Percentiles rank a stretch among this genome's conserved stretches.
phyloP scores from a whole-genome alignment of 2,797 vertebrate species.

The Pantherophis alleghaniensis region DNA sequence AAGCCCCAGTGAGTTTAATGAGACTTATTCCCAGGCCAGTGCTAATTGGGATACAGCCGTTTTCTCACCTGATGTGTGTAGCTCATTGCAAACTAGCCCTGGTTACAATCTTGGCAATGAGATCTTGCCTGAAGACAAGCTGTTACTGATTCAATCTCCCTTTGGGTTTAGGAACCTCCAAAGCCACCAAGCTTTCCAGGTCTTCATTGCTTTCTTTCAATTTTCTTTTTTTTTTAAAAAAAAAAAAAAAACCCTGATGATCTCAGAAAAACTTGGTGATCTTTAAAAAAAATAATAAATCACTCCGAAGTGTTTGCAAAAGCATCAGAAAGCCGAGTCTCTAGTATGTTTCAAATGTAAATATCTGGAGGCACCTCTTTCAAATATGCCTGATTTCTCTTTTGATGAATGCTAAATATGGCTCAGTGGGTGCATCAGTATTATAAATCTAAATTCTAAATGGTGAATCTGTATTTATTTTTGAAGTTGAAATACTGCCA shows the following conservation, averaged over 20 bases:
- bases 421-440: not conserved
- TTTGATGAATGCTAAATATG: conserved; percentile 23
- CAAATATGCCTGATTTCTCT: conserved; percentile 36
- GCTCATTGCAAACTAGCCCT: not conserved
- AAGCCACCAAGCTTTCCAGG: conserved; percentile 24
- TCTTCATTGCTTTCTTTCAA: conserved; percentile 44
- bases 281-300: conserved; percentile 45
- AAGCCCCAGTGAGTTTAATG: not conserved
- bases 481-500: conserved; percentile 4
- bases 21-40: not conserved
- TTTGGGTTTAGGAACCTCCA: not conserved
- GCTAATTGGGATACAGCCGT: not conserved
- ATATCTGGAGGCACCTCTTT: conserved; percentile 38
- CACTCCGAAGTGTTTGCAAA: conserved; percentile 43
- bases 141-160: not conserved
- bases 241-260: no score
- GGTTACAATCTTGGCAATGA: not conserved
- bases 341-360: conserved; percentile 42
- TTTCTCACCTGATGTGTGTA: not conserved
- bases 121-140: conserved; percentile 4
- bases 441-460: not conserved
- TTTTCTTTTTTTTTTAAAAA: not conserved
- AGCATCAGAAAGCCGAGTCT: conserved; percentile 30
- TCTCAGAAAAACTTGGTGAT: no score
- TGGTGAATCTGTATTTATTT: conserved; percentile 5